These are phyloP conservation scores for Seriola dumerili DNA, from an alignment of 2,113 vertebrate genomes.

Conservation along the genomic window DNA sequence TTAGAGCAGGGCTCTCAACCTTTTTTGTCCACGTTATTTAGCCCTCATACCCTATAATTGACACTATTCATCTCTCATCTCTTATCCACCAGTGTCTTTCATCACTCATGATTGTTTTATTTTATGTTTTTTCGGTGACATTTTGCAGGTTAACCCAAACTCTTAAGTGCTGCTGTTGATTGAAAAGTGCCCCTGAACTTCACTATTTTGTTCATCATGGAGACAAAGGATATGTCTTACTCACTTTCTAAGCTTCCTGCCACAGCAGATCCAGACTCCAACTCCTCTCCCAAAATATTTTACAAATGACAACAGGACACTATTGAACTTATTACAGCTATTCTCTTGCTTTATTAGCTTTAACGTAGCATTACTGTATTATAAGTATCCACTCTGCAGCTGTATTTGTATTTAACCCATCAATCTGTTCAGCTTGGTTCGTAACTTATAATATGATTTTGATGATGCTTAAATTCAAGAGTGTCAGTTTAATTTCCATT, in stretches of 20 bases:
- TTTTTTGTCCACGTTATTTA: too few relatives aligned
- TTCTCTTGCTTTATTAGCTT: not conserved
- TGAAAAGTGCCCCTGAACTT: not conserved
- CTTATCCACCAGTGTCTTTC: not conserved
- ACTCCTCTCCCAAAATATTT: not conserved
- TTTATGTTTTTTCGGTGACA: too few relatives aligned
- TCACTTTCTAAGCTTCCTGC: not conserved
- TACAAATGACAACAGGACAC: not conserved
- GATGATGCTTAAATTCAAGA: conserved; percentile 1
- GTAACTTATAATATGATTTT: conserved; percentile 1
- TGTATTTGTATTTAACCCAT: not conserved
- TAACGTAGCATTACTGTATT: not conserved
- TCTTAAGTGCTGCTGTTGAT: not conserved
- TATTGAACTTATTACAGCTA: not conserved
- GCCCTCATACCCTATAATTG: not conserved
- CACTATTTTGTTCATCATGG: not conserved
- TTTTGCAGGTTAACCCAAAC: not conserved
- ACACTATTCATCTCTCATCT: not conserved
- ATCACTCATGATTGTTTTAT: not conserved
- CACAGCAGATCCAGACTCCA: not conserved
- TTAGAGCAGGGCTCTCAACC: not conserved
- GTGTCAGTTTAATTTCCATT: conserved; percentile 3
- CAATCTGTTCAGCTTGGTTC: conserved; percentile 1
- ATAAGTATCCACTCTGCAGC: not conserved
- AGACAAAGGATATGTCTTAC: not conserved